Percentiles rank a stretch among this genome's conserved stretches.
Evolutionary conservation across 2,113 vertebrate species (phyloP).

Genomic region (Zosterops hypoxanthus): DNA sequence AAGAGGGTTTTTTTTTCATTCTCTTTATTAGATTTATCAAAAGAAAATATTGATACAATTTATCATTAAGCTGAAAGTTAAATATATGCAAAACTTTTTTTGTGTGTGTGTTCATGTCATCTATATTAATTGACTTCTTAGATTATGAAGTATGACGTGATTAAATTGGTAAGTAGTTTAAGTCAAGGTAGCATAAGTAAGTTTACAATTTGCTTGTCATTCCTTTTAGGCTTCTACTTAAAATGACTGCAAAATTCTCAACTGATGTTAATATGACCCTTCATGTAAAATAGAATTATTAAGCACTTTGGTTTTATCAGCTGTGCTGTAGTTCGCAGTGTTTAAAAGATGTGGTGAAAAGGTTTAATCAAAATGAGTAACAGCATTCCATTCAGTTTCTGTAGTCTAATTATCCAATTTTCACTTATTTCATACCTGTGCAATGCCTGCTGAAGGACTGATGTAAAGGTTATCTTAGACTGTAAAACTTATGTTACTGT

Average conservation of each 20-base stretch:
- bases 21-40: not conserved
- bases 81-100: not conserved
- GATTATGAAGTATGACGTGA: constrained; percentile 3
- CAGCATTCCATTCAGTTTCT: not conserved
- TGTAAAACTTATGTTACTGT: not conserved
- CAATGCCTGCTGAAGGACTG: not conserved
- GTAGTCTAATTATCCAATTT: not conserved
- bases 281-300: constrained; percentile 36
- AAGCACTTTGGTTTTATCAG: not conserved
- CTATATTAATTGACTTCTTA: constrained; percentile 52
- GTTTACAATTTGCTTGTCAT: constrained; percentile 31
- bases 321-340: not conserved
- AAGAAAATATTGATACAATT: constrained; percentile 37
- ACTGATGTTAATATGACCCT: constrained; percentile 42
- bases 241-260: constrained; percentile 23
- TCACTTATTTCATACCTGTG: constrained; percentile 2
- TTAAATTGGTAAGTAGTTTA: constrained; percentile 22
- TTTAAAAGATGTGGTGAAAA: not conserved
- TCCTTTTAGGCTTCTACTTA: not conserved
- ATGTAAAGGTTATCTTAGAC: not conserved
- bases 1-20: not conserved
- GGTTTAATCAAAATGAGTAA: constrained; percentile 1
- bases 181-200: not conserved
- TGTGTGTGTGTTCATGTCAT: not conserved
- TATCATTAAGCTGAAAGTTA: constrained; percentile 15